These are phyloP conservation scores for Diarsia rubi DNA, from an alignment of 2,888 invertebrate species.

Conservation along the genomic window DNA sequence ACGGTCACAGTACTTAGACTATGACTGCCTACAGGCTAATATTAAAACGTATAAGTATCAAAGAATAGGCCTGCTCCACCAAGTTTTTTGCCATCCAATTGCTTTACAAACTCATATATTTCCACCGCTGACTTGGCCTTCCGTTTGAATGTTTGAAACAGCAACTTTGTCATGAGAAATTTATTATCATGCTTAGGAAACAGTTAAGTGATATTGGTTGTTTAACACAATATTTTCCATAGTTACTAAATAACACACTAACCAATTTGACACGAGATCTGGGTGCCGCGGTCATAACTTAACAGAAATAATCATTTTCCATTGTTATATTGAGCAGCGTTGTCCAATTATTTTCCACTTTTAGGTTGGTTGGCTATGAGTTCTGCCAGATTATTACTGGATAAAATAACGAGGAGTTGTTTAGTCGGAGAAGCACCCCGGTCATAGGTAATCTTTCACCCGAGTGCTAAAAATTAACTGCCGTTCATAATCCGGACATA, in stretches of 20 bases:
- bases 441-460: no score
- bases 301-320: neutral
- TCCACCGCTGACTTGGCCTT: neutral
- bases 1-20: neutral
- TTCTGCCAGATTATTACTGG: neutral
- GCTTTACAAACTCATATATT: neutral
- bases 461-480: no score
- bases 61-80: neutral
- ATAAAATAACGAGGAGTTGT: no score
- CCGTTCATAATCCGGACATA: no score
- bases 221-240: neutral
- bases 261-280: slow-evolving; percentile 23
- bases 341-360: neutral
- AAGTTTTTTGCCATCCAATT: neutral
- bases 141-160: neutral
- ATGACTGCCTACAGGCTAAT: neutral
- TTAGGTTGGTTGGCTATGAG: neutral
- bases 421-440: no score
- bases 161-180: slow-evolving; percentile 18
- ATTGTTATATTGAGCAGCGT: neutral
- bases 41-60: neutral
- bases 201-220: slow-evolving; percentile 5
- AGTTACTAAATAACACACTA: slow-evolving; percentile 29
- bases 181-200: slow-evolving; percentile 21
- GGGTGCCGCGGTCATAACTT: neutral